Evolutionary conservation across 2,888 invertebrate genomes (phyloP), one percentile per base, ranked within the genome.

Genomic region (Leucoma salicis): DNA sequence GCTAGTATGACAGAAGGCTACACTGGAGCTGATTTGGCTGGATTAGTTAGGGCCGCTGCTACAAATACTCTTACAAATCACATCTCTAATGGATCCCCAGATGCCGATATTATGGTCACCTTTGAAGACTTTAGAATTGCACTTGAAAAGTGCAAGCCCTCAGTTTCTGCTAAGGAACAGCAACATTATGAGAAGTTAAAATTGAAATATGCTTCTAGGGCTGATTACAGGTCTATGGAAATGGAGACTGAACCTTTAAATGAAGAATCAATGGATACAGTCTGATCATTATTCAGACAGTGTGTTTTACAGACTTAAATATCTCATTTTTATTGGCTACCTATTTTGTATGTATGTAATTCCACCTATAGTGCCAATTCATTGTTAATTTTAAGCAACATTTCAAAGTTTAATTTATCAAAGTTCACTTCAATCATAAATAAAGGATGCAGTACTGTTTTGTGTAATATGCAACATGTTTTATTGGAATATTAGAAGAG

Each of bases 1-100:
- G 95, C 95, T 0, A 90, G 81, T 7, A 90, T 94, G 44, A 91
- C 92, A 3, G 92, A 95, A 11, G 95, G 96, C 10, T 98, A 94
- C 70, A 96, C 97, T 0, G 99, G 99, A 12, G 99, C 99, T 0
- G 99, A 99, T 89, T 87, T 99, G 41, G 94, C 96, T 0, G 96
- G 97, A 0, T 83, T 99, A 36, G 94, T 99, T 0, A 91, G 96
- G 57, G 96, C 98, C 70, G 97, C 99, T 0, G 94, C 96, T 0
- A 92, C 96, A 27, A 91, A 94, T 54, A 94, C 97, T 0, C 80
- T 99, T 31, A 94, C 94, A 42, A 95, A 95, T 57, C 92, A 94
- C 44, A 93, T 97, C 60, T 78, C 91, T 2, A 85, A 87, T 53
- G 88, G 87, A 1, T 85, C 90, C 1, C 62, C 86, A 0, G 85